Evolutionary conservation across 2,888 invertebrate genomes (phyloP).

Genomic region (Rosalia funebris): DNA sequence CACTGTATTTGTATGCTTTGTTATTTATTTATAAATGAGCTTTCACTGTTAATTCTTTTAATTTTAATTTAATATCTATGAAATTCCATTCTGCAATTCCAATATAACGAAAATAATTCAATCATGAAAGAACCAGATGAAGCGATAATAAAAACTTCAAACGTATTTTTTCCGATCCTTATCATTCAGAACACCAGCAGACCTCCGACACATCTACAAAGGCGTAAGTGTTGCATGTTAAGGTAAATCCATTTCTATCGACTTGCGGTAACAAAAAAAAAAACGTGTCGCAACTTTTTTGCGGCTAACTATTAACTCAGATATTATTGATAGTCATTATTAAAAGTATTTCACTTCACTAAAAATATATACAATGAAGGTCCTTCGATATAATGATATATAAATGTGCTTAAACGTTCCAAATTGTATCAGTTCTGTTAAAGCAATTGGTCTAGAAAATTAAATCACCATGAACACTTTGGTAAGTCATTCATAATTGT

Average conservation of each 20-base stretch:
- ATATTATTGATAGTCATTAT: slow-evolving; percentile 16
- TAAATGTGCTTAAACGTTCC: neutral
- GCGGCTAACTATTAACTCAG: slow-evolving; percentile 7
- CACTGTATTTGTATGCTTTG: no score
- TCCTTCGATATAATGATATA: slow-evolving; percentile 17
- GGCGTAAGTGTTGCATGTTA: no score
- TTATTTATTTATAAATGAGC: no score
- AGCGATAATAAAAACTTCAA: no score
- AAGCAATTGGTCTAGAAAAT: slow-evolving; percentile 5
- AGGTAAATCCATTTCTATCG: slow-evolving; percentile 3
- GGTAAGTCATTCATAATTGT: slow-evolving; percentile 5
- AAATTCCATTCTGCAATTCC: no score
- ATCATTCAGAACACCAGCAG: no score
- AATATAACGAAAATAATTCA: no score
- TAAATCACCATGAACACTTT: slow-evolving; percentile 13
- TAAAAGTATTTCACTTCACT: slow-evolving; percentile 10
- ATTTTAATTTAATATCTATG: no score
- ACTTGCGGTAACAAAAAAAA: neutral
- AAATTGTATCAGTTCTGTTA: slow-evolving; percentile 11
- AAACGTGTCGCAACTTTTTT: slow-evolving; percentile 9
- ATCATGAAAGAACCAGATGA: no score
- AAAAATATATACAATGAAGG: slow-evolving; percentile 16
- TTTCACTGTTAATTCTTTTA: no score
- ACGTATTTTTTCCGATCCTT: no score
- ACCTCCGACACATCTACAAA: no score